Conservation (phyloP, 92 coral and sea anemone species). For the Actinernus sp. region DNA sequence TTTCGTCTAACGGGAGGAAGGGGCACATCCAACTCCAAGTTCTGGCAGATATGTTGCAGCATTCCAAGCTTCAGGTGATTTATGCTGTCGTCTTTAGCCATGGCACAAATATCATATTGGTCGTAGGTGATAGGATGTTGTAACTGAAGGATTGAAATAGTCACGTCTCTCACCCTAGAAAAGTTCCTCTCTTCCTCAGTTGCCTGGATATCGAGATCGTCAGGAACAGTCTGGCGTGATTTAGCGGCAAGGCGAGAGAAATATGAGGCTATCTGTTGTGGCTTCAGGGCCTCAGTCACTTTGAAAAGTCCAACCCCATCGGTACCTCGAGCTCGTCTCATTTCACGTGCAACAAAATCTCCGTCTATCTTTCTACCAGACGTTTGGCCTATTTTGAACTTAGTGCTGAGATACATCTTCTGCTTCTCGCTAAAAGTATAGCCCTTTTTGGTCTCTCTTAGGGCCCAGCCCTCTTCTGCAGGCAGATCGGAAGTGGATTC, state of each 20-base stretch:
- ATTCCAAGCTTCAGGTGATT: conserved; percentile 40
- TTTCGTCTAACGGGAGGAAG: too few species aligned
- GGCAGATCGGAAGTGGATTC: neutral
- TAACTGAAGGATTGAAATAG: conserved; percentile 8
- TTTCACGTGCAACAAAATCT: conserved; percentile 25
- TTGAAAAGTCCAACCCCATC: conserved; percentile 23
- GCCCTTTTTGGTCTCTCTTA: conserved; percentile 19
- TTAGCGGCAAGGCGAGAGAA: conserved; percentile 12
- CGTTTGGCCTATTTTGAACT: conserved; percentile 44
- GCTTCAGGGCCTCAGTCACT: neutral
- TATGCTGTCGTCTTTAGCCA: conserved; percentile 22
- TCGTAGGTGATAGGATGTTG: conserved; percentile 60
- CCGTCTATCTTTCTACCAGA: conserved; percentile 35
- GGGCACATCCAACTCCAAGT: conserved; percentile 47
- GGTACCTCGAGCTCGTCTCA: conserved; percentile 19
- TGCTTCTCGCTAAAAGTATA: conserved; percentile 35
- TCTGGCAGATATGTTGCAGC: conserved; percentile 46
- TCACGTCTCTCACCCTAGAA: conserved; percentile 6
- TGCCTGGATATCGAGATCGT: conserved; percentile 38
- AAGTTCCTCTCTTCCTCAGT: conserved; percentile 56
- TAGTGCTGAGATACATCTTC: conserved; percentile 29
- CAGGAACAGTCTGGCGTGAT: neutral
- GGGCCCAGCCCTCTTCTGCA: conserved; percentile 47
- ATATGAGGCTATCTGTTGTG: conserved; percentile 6
- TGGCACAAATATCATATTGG: conserved; percentile 54